These are phyloP conservation scores for Ylistrum balloti DNA, from an alignment of 1,140 invertebrate species.

Conservation along the genomic window DNA sequence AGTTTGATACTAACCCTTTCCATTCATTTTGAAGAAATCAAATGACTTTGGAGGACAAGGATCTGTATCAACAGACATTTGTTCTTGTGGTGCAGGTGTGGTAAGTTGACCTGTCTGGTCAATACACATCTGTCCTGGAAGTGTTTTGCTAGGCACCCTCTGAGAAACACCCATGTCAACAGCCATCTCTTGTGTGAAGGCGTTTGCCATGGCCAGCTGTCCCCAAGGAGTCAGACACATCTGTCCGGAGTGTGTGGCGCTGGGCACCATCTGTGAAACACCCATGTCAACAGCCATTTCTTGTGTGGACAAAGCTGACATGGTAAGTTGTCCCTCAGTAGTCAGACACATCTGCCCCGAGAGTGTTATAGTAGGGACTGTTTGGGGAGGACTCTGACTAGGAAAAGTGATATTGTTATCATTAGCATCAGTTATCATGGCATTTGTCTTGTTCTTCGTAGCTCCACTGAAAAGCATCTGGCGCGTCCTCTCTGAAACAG, in stretches of 20 bases:
- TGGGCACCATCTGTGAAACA: neutral
- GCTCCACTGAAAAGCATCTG: conserved; percentile 66
- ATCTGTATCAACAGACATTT: neutral
- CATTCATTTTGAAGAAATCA: conserved; percentile 6
- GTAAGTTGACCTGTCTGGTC: conserved; percentile 42
- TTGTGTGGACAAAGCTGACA: conserved; percentile 10
- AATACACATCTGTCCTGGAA: conserved; percentile 45
- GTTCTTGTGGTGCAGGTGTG: conserved; percentile 29
- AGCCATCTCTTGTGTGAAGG: neutral
- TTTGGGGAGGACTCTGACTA: neutral
- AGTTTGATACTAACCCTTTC: neutral
- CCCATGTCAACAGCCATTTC: neutral
- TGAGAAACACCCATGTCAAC: neutral
- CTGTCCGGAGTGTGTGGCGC: neutral
- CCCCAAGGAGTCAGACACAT: conserved; percentile 52
- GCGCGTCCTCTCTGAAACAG: conserved; percentile 64
- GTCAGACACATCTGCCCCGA: conserved; percentile 58
- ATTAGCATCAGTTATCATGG: conserved; percentile 62
- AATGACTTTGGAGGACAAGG: neutral
- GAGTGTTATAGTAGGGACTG: neutral
- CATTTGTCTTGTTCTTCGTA: conserved; percentile 52
- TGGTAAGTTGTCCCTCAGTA: conserved; percentile 52
- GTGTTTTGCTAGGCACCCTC: neutral
- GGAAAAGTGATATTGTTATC: conserved; percentile 57
- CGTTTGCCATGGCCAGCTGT: conserved; percentile 49